Evolutionary conservation across 1,140 invertebrate genomes (phyloP), one percentile per base, ranked within the genome.

Genomic region (Archivesica marissinica): DNA sequence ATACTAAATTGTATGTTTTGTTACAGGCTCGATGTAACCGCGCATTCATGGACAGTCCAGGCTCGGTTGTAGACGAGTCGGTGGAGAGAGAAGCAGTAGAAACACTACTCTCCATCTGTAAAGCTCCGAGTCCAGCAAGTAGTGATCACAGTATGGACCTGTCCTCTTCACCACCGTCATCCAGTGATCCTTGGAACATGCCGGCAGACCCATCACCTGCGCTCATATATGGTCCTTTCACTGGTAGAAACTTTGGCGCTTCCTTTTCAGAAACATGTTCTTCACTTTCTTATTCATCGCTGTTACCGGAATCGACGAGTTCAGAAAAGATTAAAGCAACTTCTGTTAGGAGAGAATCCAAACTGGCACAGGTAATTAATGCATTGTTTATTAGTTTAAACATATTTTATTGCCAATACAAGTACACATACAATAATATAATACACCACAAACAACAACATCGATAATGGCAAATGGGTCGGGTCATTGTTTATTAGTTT

Each of bases 51-150:
- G 25, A 72, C 54, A 88, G 86, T 78, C 64, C 79, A 0, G 13
- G 38, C 23, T 68, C 61, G 23, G 61, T 47, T 23, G 41, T 77
- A 33, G 72, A 85, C 23, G 81, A 88, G 47, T 47, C 85, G 59
- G 85, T 84, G 2, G 89, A 89, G 50, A 76, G 88, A 74, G 88
- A 89, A 39, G 89, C 89, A 13, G 87, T 90, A 41, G 89, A 90
- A 64, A 88, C 88, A 0, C 70, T 90, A 6, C 28, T 90, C n/a
- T 88, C 87, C 25, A 90, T 90, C 35, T 77, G 89, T 39, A 87
- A 81, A 61, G 74, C 84, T 15, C 72, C 82, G 15, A 84, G 75
- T 80, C 41, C 78, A 50, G 47, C 59, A 38, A 20, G 70, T n/a
- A 68, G 84, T 86, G 50, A 83, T 38, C 52, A 72, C 30, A 75